Percentiles rank a stretch among this genome's conserved stretches.
These are phyloP conservation scores for Molossus molossus DNA, from an alignment of 2,797 vertebrate genomes.

Conservation along the genomic window DNA sequence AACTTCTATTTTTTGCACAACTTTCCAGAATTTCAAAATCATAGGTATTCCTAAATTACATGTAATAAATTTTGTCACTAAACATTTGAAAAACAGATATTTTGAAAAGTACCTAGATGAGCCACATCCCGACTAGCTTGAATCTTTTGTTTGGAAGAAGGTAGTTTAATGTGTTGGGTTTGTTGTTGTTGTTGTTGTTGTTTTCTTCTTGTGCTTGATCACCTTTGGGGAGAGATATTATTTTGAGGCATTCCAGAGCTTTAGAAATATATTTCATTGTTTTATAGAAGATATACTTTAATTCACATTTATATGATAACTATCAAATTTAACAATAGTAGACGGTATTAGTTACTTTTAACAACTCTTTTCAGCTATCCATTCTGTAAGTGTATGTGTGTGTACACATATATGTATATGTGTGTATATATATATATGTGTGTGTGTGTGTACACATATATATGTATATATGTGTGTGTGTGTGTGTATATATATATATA, in stretches of 20 bases:
- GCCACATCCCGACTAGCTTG: not conserved
- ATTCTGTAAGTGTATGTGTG: not conserved
- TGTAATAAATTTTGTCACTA: not conserved
- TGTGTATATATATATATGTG: too few species aligned
- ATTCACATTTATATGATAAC: not conserved
- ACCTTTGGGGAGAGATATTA: not conserved
- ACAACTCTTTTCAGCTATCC: not conserved
- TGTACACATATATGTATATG: too few species aligned
- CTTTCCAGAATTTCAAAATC: not conserved
- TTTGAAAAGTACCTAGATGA: not conserved
- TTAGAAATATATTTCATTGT: not conserved
- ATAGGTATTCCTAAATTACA: not conserved
- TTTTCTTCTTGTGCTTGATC: not conserved
- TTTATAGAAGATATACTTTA: not conserved
- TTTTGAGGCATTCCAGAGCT: not conserved
- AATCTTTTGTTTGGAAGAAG: slow-evolving; percentile 35
- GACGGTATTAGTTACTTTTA: slow-evolving; percentile 10
- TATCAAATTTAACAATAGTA: not conserved
- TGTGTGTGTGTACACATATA: too few species aligned
- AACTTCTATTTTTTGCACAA: not conserved
- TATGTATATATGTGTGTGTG: not conserved
- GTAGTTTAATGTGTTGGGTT: not conserved
- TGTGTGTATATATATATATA: too few species aligned
- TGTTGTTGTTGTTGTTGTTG: accelerated
- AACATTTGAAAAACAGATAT: slow-evolving; percentile 1